These are phyloP conservation scores for Scolopax rusticola DNA, from an alignment of 2,797 vertebrate species.

Conservation along the genomic window DNA sequence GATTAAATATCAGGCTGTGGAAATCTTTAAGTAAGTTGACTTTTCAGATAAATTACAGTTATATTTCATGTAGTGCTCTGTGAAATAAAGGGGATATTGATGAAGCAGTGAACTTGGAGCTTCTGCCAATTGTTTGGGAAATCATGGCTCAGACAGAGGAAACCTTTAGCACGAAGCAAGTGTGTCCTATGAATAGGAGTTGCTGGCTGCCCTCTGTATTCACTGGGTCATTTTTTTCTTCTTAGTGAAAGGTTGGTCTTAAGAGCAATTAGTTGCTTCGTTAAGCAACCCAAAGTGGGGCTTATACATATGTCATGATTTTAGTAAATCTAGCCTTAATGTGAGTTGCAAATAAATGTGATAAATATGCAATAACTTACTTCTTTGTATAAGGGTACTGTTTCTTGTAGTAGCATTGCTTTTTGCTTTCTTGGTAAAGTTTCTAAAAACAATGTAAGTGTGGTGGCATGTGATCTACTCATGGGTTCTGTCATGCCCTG, in stretches of 20 bases:
- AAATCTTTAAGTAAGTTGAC: slow-evolving; percentile 35
- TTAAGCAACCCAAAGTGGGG: slow-evolving; percentile 3
- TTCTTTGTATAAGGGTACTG: slow-evolving; percentile 63
- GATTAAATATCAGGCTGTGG: slow-evolving; percentile 30
- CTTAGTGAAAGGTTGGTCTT: background rate
- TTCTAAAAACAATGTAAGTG: slow-evolving; percentile 39
- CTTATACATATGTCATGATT: slow-evolving; percentile 26
- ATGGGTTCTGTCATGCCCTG: slow-evolving; percentile 53
- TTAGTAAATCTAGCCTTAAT: slow-evolving; percentile 73
- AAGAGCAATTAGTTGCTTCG: slow-evolving; percentile 2
- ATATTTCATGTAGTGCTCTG: slow-evolving; percentile 54
- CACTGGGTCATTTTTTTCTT: background rate
- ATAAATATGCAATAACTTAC: slow-evolving; percentile 77
- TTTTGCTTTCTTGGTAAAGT: slow-evolving; percentile 35
- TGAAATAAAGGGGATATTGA: slow-evolving; percentile 43
- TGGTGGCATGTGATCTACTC: slow-evolving; percentile 26
- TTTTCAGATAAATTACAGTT: slow-evolving; percentile 12
- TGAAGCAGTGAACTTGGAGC: slow-evolving; percentile 34
- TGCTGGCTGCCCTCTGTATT: slow-evolving; percentile 1
- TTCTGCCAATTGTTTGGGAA: slow-evolving; percentile 40
- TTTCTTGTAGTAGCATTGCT: slow-evolving; percentile 56
- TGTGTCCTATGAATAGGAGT: slow-evolving; percentile 3
- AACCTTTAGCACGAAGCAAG: slow-evolving; percentile 9
- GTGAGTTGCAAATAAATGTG: slow-evolving; percentile 68
- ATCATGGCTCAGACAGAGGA: slow-evolving; percentile 2